Evolutionary conservation across 2,888 invertebrate genomes (phyloP), one percentile per base, ranked within the genome.

Genomic region (Epinotia demarniana): DNA sequence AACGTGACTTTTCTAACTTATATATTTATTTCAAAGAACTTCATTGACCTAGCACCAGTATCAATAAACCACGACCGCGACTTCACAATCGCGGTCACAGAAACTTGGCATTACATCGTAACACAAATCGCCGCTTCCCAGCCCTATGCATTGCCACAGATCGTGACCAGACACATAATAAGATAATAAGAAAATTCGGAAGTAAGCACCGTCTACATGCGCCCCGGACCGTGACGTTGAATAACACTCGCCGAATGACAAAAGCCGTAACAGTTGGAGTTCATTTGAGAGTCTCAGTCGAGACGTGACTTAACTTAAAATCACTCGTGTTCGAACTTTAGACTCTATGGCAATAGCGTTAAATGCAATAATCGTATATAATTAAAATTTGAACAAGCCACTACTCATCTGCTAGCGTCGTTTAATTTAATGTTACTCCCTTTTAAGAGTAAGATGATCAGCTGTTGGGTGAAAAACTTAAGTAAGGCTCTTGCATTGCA

Each of bases 151-250:
- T 74, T 63, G 69, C 69, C 66, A 23, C 71, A 71, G 70, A 55
- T 75, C 75, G 75, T 75, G 71, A 75, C 60, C 70, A 60, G 70
- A 71, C 75, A 55, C 75, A 75, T 71, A 60, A 71, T 55, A 61
- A 75, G 60, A 64, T 71, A 66, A 66, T 67, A 63, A 72, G 61
- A 83, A 80, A 84, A 84, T 88, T 92, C 89, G 91, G 92, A 92
- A 92, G 92, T 89, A 86, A 89, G 84, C 80, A 87, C 87, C 86
- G 78, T 79, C 85, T 82, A 87, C 84, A 86, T 87, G 83, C 53
- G 78, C 84, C 83, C 77, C 82, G 84, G 83, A 86, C 84, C 89
- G 82, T 87, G 84, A 84, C 64, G 71, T 75, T 75, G 71, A 16
- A 71, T 75, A 75, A 75, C 71, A 18, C 18, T 5, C 19, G 23